phyloP scores from a whole-genome alignment of 2,797 vertebrate genomes.

The Graptemys geographica region DNA sequence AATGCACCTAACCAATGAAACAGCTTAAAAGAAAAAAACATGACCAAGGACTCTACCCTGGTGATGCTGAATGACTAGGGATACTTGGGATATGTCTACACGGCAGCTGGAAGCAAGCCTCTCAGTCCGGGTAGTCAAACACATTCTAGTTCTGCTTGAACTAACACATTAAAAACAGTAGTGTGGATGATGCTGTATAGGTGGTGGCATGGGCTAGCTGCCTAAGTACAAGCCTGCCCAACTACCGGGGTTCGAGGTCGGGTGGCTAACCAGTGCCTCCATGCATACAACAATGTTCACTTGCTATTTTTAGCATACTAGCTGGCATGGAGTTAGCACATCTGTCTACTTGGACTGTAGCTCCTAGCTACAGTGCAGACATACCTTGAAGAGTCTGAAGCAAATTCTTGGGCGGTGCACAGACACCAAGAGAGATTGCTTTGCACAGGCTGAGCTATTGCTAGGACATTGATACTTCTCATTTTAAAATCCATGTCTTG shows the following conservation, averaged over 20 bases:
- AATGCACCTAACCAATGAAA: slow-evolving; percentile 38
- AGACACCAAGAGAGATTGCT: slow-evolving; percentile 21
- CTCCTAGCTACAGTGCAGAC: background rate
- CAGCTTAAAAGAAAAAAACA: slow-evolving; percentile 51
- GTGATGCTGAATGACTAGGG: slow-evolving; percentile 42
- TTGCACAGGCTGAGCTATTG: slow-evolving; percentile 38
- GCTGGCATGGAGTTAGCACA: background rate
- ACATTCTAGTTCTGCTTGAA: background rate
- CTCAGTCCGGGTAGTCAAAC: background rate
- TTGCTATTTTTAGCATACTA: background rate
- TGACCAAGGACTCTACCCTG: slow-evolving; percentile 43
- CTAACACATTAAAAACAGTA: background rate
- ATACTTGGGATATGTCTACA: background rate
- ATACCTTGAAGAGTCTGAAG: slow-evolving; percentile 33
- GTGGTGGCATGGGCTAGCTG: background rate
- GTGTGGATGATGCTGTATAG: background rate
- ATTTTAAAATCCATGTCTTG: background rate
- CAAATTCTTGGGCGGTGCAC: slow-evolving; percentile 53
- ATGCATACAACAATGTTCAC: background rate
- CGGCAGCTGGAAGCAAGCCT: background rate
- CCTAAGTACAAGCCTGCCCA: background rate
- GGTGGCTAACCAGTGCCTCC: background rate
- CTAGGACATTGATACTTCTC: background rate
- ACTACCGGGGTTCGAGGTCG: background rate
- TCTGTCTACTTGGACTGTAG: background rate